phyloP scores from a whole-genome alignment of 2,113 vertebrate species.

The Irena cyanogastra region DNA sequence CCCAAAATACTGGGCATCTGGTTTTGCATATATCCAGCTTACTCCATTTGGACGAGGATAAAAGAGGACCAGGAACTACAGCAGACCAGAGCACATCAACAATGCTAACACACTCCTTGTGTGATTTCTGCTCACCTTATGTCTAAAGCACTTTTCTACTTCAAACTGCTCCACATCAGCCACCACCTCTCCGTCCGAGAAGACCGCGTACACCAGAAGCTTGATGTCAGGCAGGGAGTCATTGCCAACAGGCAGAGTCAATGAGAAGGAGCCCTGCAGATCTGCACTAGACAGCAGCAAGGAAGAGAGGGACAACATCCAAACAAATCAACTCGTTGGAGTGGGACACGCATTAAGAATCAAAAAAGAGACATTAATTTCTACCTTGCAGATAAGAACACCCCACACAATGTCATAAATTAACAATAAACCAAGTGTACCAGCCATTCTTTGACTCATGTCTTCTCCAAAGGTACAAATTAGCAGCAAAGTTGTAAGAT shows the following conservation, averaged over 20 bases:
- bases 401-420: not conserved
- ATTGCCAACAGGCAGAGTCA: not conserved
- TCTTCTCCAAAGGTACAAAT: not conserved
- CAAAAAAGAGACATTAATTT: not conserved
- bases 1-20: not conserved
- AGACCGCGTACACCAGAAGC: conserved; percentile 30
- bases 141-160: conserved; percentile 31
- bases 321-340: not conserved
- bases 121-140: conserved; percentile 32
- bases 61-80: not conserved
- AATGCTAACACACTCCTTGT: not conserved
- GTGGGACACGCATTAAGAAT: not conserved
- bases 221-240: conserved; percentile 24
- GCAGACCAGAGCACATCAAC: not conserved
- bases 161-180: conserved; percentile 41
- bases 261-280: conserved; percentile 47
- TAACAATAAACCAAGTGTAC: not conserved
- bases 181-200: conserved; percentile 52
- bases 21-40: not conserved
- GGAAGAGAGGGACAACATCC: not conserved
- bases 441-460: not conserved
- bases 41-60: not conserved
- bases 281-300: not conserved
- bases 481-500: not conserved
- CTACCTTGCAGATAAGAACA: not conserved